Evolutionary conservation across 2,113 vertebrate genomes (phyloP).

Genomic region (Saguinus midas): DNA sequence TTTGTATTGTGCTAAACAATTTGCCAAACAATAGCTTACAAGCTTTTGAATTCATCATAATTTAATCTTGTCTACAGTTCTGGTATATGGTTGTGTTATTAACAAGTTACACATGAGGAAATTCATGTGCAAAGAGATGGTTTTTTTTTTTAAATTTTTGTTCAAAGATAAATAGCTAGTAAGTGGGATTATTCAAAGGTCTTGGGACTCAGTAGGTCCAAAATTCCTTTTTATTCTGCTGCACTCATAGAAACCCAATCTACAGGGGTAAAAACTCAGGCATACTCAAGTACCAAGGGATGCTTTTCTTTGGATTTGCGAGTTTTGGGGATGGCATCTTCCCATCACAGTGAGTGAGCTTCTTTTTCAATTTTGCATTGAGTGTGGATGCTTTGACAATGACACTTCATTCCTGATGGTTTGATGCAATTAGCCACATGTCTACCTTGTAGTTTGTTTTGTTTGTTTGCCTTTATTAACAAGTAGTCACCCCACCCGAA

Average conservation of each 20-base stretch:
- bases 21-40: background rate
- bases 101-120: background rate
- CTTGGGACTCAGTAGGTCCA: background rate
- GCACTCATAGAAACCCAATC: constrained; percentile 20
- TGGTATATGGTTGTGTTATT: background rate
- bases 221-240: constrained; percentile 29
- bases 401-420: background rate
- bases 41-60: background rate
- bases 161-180: background rate
- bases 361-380: constrained; percentile 33
- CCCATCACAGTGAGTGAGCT: background rate
- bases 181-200: background rate
- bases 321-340: constrained; percentile 13
- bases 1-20: background rate
- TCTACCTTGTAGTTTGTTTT: constrained; percentile 33
- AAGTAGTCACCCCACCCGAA: background rate
- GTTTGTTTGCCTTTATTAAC: constrained; percentile 49
- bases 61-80: background rate
- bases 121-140: background rate
- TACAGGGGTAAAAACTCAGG: background rate
- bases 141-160: background rate
- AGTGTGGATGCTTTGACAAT: constrained; percentile 35
- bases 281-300: background rate
- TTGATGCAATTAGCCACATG: background rate
- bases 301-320: background rate